Base-by-base conservation (phyloP, 2,797 vertebrate genomes). In the Trachops cirrhosus region DNA sequence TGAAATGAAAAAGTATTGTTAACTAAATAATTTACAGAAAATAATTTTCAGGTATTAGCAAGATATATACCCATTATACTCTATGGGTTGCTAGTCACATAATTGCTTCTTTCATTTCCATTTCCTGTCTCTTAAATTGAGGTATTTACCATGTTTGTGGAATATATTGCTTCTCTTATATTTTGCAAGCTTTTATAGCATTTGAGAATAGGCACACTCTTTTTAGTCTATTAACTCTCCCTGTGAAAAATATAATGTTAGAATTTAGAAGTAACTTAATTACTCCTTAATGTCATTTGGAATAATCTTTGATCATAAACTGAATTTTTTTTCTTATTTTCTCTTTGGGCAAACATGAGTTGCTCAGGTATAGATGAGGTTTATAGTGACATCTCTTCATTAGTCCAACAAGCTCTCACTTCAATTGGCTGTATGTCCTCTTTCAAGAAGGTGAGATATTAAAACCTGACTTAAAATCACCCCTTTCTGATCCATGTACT, bases 231-330 rank as follows among this genome's bases (percentile, higher is more conserved):
- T 92, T 59, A 85, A 37, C n/a, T 44, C 2, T 90, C 54, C 19
- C 8, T 73, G 26, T 86, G 39, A 44, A 82, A 82, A 82, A 71
- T 73, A 52, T 73, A 84, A 48, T 10, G 88, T 77, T 71, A 77
- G 12, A 82, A 71, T 85, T 90, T 70, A 83, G 74, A 80, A 93
- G 24, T 70, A 80, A 93, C 19, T 59, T 26, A 94, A 87, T 68
- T 85, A 52, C 18, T 73, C 96, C 14, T 34, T 79, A 68, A 77
- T 85, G 93, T 87, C 12, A 62, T 9, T 59, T 90, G 41, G 14
- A 48, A 6, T 37, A 48, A 39, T 89, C n/a, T 91, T 93, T 89
- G 15, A n/a, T 73, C 16, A 78, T 70, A 88, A 90, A 86, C 3
- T 39, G 18, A 64, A 26, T 41, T n/a, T 59, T 37, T 90, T 88